Percentiles rank a stretch among this genome's conserved stretches.
Evolutionary conservation across 2,888 invertebrate genomes (phyloP).

Genomic region (Dolomedes plantarius): DNA sequence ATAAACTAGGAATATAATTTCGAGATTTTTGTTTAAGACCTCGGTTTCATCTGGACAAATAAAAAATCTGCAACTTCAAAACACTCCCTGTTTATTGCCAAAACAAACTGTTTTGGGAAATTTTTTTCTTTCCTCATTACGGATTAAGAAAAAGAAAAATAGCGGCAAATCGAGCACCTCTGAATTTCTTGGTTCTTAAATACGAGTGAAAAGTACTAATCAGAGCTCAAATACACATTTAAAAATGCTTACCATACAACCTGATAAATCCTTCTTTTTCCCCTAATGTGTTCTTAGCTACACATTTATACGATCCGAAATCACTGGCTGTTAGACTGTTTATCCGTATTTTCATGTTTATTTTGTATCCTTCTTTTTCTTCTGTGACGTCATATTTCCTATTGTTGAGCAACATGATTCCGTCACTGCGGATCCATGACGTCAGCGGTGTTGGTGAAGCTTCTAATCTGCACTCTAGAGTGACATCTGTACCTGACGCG

Average conservation of each 20-base stretch:
- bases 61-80: too few species aligned
- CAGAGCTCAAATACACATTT: too few species aligned
- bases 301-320: conserved; percentile 71
- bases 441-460: conserved; percentile 73
- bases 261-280: conserved; percentile 72
- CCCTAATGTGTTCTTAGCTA: conserved; percentile 69
- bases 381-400: conserved; percentile 72
- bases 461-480: conserved; percentile 73
- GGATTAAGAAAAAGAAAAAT: too few species aligned
- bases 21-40: too few species aligned
- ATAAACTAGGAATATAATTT: too few species aligned
- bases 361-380: conserved; percentile 61
- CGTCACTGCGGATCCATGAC: conserved; percentile 73
- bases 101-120: too few species aligned
- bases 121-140: too few species aligned
- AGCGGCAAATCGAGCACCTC: too few species aligned
- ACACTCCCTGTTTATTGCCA: too few species aligned
- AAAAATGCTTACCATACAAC: conserved; percentile 51
- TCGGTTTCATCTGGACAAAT: too few species aligned
- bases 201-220: too few species aligned
- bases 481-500: conserved; percentile 72
- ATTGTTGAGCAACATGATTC: conserved; percentile 69
- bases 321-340: conserved; percentile 39
- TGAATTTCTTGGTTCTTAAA: too few species aligned
- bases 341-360: conserved; percentile 66